Base-by-base conservation (phyloP, 2,113 vertebrate genomes). In the Andinoacara biseriatus region DNA sequence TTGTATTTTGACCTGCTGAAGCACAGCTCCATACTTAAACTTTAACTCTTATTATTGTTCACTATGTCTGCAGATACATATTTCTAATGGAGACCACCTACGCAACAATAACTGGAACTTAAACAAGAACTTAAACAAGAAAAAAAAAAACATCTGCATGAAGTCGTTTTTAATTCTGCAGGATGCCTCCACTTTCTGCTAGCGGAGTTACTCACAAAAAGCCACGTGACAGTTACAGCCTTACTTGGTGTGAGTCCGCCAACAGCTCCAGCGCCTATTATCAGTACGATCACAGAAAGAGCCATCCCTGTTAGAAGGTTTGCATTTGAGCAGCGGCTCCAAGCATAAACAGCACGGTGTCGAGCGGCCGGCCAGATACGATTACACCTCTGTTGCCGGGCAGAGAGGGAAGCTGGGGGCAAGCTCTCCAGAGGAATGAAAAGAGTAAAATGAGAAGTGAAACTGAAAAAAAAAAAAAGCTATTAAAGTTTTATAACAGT, bases 161-260 rank as follows among this genome's bases (percentile, higher is more conserved):
- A 22, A 77, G 18, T 11, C 1, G 20, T 49, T 69, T 69, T 31
- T 29, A 69, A 49, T 26, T 69, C 40, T 20, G 10, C 43, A 31
- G 17, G 65, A 31, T 31, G 33, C 14, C 17, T 62, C 10, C 22
- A 29, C 52, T 80, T 75, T 22, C 40, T 43, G 35, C 43, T 14
- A 18, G 35, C 20, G 26, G 46, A 58, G 15, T 52, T n/a, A 15
- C 7, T 29, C 24, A 29, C 22, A 69, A 43, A 67, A 40, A 65
- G 17, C 33, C 17, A 38, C 2, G 8, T 54, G 40, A 69, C n/a
- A 57, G 33, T 46, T 17, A 0, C 4, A 10, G 1, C 26, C 83
- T 54, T 67, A 85, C 83, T 31, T 76, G 7, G 20, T 54, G 78
- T 61, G 31, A 46, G 59, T 52, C 67, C 7, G 38, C 49, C 65